Conservation (phyloP, 2,113 vertebrate species). For the Lophura nycthemera region DNA sequence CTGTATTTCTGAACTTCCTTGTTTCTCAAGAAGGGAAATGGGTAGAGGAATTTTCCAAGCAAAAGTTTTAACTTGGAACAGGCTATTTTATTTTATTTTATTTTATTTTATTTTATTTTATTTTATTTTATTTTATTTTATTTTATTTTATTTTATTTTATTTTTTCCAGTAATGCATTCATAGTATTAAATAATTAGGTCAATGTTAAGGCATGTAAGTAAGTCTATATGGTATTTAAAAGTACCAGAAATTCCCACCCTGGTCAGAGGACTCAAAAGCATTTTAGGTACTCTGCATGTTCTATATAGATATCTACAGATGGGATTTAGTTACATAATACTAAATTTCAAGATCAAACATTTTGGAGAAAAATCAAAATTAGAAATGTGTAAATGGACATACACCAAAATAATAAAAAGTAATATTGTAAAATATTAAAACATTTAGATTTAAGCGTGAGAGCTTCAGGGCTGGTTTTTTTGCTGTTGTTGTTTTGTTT, state of each 20-base stretch:
- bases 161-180: background rate
- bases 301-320: background rate
- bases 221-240: background rate
- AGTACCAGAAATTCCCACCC: background rate
- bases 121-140: background rate
- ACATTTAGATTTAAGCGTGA: background rate
- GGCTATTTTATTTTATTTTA: background rate
- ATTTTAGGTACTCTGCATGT: background rate
- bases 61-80: slow-evolving; percentile 1
- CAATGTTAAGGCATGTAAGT: background rate
- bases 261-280: background rate
- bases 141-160: background rate
- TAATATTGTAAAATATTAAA: background rate
- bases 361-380: background rate
- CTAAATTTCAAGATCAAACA: background rate
- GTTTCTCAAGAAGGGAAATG: background rate
- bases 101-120: background rate
- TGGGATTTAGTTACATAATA: background rate
- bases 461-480: background rate
- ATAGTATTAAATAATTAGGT: background rate
- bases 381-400: background rate
- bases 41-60: background rate
- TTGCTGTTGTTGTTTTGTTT: background rate
- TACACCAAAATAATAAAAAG: background rate
- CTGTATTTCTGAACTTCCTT: background rate